Base-by-base conservation (phyloP, 2,888 invertebrate species). In the Cylindroiulus punctatus region DNA sequence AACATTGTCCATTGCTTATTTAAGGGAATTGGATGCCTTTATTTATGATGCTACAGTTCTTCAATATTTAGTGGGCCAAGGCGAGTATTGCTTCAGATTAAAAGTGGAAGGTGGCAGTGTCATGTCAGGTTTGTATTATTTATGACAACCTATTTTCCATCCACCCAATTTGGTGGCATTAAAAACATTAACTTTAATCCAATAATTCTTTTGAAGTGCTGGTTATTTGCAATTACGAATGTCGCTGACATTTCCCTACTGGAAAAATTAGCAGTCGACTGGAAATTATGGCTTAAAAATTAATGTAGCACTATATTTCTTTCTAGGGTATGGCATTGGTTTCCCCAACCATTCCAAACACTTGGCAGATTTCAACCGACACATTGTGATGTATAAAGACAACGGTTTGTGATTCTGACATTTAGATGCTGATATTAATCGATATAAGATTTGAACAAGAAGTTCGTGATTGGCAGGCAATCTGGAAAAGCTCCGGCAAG, bases 41-140 rank as follows among this genome's bases (percentile, higher is more conserved):
- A 52, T 52, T 52, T 52, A 52, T 19, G 52, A 52, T n/a, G 52
- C 17, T 1, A 19, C 52, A n/a, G 52, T 52, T 52, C 52, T 52
- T 52, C 2, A n/a, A 52, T 52, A 52, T 52, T 5, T 52, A 52
- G 52, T 52, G 19, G 52, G 52, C 19, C 52, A 52, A 52, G n/a
- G 52, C 19, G 52, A 52, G 19, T 5, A 19, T 52, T 52, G 52
- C n/a, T 5, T 52, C 19, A 52, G 19, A n/a, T 19, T 52, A 5
- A 52, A 52, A 52, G 52, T 52, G 52, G 52, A 52, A 52, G 52
- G 52, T 52, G 52, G 52, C 19, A 52, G 19, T 52, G 52, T n/a
- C 19, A 52, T 52, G 52, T 19, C 52, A 52, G 52, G 52, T 52
- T 52, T 5, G 52, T 52, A 19, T n/a, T 1, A n/a, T 52, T 52